Percentiles rank a stretch among this genome's conserved stretches.
Conservation (phyloP, 92 coral and sea anemone genomes). For the Phenganax marumi region DNA sequence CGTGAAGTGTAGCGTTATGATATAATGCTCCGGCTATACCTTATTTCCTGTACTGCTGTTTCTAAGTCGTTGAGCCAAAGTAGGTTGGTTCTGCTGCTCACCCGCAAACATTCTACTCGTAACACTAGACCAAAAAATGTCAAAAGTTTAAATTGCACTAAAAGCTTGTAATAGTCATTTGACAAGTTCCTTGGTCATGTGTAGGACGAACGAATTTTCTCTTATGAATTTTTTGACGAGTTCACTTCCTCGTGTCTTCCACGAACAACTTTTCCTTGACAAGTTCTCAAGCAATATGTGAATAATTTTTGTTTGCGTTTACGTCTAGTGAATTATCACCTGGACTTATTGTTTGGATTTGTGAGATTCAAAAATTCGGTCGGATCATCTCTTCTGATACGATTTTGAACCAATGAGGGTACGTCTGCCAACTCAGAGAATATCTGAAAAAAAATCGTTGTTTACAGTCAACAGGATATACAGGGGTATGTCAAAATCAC, state of each 20-base stretch:
- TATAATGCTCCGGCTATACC: constrained; percentile 54
- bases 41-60: constrained; percentile 74
- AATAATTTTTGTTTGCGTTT: background rate
- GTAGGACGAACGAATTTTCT: no score
- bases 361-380: constrained; percentile 83
- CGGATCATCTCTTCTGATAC: constrained; percentile 77
- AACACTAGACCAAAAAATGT: constrained; percentile 46
- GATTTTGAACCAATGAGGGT: constrained; percentile 81
- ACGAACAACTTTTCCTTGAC: no score
- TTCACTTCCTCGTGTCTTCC: no score
- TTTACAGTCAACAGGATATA: no score
- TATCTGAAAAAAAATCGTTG: constrained; percentile 51
- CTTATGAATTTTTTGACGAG: no score
- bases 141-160: background rate
- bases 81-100: constrained; percentile 73
- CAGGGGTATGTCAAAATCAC: no score
- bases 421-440: constrained; percentile 79
- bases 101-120: constrained; percentile 79
- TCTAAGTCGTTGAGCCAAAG: constrained; percentile 82
- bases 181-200: no score
- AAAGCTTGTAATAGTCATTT: no score
- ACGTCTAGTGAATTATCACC: constrained; percentile 45
- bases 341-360: constrained; percentile 71
- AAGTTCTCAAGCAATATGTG: no score
- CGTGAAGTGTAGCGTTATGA: no score